Evolutionary conservation across 2,888 invertebrate genomes (phyloP), one percentile per base, ranked within the genome.

Genomic region (Sacculina carcini): DNA sequence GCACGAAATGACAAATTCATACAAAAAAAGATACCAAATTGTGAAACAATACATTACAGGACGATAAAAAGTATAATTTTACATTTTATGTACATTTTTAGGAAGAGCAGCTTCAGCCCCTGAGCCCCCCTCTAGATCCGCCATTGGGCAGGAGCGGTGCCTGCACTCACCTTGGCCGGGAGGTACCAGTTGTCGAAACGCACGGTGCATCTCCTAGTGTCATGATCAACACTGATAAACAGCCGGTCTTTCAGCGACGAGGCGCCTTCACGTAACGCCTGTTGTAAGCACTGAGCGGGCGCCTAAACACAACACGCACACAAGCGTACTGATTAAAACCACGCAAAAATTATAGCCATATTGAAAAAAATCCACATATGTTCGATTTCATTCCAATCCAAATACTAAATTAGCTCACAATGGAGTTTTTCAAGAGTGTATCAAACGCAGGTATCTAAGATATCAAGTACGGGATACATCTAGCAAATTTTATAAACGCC

Each of bases 131-230:
- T n/a, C n/a, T n/a, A n/a, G n/a, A n/a, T n/a, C n/a, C 12, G 14
- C 19, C 12, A 2, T 42, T n/a, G 16, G 12, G 19, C 12, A 19
- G 26, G 19, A 4, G 5, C n/a, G n/a, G n/a, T n/a, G n/a, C n/a
- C n/a, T n/a, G n/a, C n/a, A 48, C 28, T 6, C 19, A 29, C 73
- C 70, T 87, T 89, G 0, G 83, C 78, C 62, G 80, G 79, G 62
- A 89, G 73, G 26, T 82, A 63, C 76, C 84, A 84, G 58, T 87
- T 79, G 62, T 92, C 90, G 54, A 90, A 76, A 53, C 81, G 72
- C 1, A 90, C 83, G 64, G 82, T 82, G 3, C 89, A 87, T 62
- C 82, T 79, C 40, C 90, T 72, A 72, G 86, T 74, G 62, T 90
- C 89, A 62, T 76, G 77, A 31, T 90, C 87, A 36, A 92, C 65